phyloP scores from a whole-genome alignment of 2,113 vertebrate species.

The Cichladusa arquata region DNA sequence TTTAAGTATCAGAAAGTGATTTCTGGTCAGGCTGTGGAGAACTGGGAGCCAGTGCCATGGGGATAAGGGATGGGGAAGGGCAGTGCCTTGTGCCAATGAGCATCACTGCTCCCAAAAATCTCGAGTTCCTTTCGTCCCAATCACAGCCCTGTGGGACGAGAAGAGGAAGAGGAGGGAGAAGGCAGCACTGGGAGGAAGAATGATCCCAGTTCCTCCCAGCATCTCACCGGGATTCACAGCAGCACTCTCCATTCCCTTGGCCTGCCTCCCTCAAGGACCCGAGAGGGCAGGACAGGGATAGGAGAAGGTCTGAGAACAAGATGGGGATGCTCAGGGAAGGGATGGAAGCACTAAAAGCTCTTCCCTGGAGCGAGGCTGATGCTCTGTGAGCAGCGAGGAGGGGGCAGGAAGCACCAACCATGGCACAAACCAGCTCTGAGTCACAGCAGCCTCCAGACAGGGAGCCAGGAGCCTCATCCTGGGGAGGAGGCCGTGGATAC shows the following conservation, averaged over 20 bases:
- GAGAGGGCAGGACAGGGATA: not conserved
- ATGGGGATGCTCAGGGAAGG: not conserved
- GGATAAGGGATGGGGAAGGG: too few species aligned
- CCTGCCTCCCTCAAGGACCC: not conserved
- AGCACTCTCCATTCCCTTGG: not conserved
- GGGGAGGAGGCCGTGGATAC: fast-evolving
- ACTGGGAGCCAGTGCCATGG: not conserved
- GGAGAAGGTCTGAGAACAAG: not conserved
- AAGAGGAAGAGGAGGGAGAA: not conserved
- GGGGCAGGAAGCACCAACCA: not conserved
- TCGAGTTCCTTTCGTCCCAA: not conserved
- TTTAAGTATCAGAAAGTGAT: not conserved
- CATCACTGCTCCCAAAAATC: not conserved
- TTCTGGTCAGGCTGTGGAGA: not conserved
- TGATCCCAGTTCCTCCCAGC: not conserved
- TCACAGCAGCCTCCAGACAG: not conserved
- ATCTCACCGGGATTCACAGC: not conserved
- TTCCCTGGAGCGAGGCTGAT: fast-evolving
- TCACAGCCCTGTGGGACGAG: fast-evolving
- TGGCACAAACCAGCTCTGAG: not conserved
- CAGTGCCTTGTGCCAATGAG: fast-evolving
- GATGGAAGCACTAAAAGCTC: not conserved
- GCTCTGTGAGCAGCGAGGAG: not conserved
- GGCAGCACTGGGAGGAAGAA: not conserved
- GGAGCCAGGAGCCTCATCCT: not conserved